These are phyloP conservation scores for Puma concolor DNA, from an alignment of 2,113 vertebrate genomes.

Conservation along the genomic window DNA sequence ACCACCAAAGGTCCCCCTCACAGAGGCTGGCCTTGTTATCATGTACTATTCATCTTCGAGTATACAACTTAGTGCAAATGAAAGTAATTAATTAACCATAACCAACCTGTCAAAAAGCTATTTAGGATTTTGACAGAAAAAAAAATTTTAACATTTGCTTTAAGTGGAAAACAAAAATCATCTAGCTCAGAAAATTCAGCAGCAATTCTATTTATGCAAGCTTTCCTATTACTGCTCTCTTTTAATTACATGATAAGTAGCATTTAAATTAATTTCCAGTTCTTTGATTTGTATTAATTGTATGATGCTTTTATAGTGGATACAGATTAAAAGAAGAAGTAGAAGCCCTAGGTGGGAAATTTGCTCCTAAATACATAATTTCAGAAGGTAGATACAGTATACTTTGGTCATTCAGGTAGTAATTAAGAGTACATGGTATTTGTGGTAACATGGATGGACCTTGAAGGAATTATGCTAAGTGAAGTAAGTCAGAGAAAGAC, in stretches of 20 bases:
- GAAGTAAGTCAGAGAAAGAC: not conserved
- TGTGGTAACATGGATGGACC: not conserved
- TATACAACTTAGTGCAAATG: constrained; percentile 87
- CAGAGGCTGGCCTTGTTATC: constrained; percentile 85
- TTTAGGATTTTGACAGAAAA: constrained; percentile 83
- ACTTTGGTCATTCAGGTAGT: not conserved
- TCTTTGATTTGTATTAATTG: constrained; percentile 54
- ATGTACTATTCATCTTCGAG: constrained; percentile 84
- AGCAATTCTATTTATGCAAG: constrained; percentile 47
- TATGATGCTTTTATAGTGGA: constrained; percentile 67
- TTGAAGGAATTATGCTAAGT: not conserved
- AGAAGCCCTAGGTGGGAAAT: not conserved
- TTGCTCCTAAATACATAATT: constrained; percentile 1
- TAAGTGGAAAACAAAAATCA: constrained; percentile 76
- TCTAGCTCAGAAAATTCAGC: constrained; percentile 56
- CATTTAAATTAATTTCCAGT: constrained; percentile 52
- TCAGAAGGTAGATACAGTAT: constrained; percentile 51
- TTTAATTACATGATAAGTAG: constrained; percentile 76
- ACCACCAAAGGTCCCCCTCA: constrained; percentile 89
- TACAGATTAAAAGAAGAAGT: not conserved
- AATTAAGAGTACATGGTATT: constrained; percentile 16
- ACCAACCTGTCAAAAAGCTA: constrained; percentile 85
- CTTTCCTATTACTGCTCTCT: constrained; percentile 21
- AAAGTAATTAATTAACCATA: constrained; percentile 89
- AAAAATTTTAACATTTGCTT: constrained; percentile 79